Evolutionary conservation across 2,113 vertebrate genomes (phyloP).

Genomic region (Carlito syrichta): DNA sequence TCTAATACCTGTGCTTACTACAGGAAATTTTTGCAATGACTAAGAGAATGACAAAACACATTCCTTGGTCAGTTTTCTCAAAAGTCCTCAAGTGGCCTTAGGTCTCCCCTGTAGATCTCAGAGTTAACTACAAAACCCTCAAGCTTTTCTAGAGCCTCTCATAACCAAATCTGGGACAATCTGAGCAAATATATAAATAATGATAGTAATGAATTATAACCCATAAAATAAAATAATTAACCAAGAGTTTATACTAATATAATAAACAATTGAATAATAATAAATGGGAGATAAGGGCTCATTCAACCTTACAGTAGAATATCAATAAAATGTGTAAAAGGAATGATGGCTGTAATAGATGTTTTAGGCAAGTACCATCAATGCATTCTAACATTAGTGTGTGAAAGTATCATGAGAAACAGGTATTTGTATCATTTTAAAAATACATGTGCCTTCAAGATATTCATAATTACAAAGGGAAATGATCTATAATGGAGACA

Average conservation of each 20-base stretch:
- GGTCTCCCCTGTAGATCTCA: not conserved
- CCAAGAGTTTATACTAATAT: not conserved
- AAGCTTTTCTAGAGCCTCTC: not conserved
- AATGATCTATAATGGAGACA: slow-evolving; percentile 5
- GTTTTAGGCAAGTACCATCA: not conserved
- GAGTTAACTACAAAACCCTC: not conserved
- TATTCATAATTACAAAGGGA: not conserved
- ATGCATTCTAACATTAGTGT: not conserved
- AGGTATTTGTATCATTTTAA: slow-evolving; percentile 3
- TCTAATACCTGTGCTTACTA: not conserved
- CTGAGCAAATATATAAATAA: not conserved
- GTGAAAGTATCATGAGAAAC: not conserved
- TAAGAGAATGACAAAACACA: not conserved
- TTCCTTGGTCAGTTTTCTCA: not conserved
- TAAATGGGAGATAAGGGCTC: not conserved
- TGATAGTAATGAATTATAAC: not conserved
- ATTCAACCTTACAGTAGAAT: not conserved
- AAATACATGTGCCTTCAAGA: not conserved
- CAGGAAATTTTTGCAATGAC: not conserved
- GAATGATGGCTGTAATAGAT: no score
- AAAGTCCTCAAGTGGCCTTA: not conserved
- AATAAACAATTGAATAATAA: slow-evolving; percentile 10
- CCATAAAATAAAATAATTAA: not conserved
- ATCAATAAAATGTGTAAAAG: not conserved
- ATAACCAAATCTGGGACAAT: not conserved